Percentiles rank a stretch among this genome's conserved stretches.
Evolutionary conservation across 2,113 vertebrate genomes (phyloP).

Genomic region (Hiodon alosoides): DNA sequence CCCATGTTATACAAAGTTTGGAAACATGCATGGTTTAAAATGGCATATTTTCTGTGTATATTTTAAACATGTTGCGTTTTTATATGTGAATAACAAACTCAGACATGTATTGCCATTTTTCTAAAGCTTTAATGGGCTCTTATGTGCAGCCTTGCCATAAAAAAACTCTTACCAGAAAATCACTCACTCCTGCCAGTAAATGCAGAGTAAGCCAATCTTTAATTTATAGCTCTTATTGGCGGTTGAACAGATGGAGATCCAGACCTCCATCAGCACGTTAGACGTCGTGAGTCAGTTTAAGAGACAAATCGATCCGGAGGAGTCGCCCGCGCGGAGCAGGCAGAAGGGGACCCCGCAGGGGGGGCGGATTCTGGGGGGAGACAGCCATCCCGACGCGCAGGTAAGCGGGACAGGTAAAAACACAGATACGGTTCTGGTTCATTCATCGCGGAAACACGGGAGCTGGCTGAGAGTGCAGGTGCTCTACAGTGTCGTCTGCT

Average conservation of each 20-base stretch:
- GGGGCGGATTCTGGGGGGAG: background rate
- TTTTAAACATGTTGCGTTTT: too few relatives aligned
- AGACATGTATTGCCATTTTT: too few relatives aligned
- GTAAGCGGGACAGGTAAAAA: constrained; percentile 35
- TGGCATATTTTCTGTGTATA: too few relatives aligned
- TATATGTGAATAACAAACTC: too few relatives aligned
- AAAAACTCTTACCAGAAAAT: background rate
- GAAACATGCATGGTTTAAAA: too few relatives aligned
- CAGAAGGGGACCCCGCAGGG: constrained; percentile 22
- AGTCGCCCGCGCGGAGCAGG: constrained; percentile 24
- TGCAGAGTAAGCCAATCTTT: background rate
- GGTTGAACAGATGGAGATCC: constrained; percentile 57
- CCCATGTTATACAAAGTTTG: too few relatives aligned
- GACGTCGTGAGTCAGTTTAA: constrained; percentile 57
- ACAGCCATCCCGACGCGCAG: constrained; percentile 33
- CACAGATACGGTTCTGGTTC: background rate
- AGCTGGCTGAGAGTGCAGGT: background rate
- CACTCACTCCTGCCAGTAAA: background rate
- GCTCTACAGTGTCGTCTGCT: background rate
- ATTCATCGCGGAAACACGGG: too few relatives aligned
- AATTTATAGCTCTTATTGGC: constrained; percentile 23
- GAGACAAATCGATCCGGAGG: constrained; percentile 46
- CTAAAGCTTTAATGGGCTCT: too few relatives aligned
- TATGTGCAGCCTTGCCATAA: background rate
- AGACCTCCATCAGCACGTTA: constrained; percentile 50